Conservation (phyloP, 2,888 invertebrate species). For the Ectobius pallidus region DNA sequence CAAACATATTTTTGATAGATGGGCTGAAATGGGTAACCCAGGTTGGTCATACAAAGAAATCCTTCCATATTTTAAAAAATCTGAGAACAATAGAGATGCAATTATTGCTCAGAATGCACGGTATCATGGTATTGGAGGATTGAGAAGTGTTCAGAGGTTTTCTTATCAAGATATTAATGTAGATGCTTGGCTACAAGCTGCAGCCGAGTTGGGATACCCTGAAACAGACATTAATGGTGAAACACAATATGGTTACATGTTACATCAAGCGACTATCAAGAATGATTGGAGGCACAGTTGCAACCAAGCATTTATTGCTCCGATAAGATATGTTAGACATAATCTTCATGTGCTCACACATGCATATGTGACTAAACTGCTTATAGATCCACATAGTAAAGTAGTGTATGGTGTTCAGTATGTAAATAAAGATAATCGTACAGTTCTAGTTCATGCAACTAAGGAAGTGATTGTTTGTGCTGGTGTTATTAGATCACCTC, state of each 20-base stretch:
- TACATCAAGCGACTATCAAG: not conserved
- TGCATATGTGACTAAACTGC: not conserved
- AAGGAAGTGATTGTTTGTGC: conserved; percentile 11
- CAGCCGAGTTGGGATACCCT: not conserved
- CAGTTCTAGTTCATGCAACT: not conserved
- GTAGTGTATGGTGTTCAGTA: not conserved
- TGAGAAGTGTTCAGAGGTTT: conserved; percentile 2
- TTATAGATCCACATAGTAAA: conserved; percentile 1
- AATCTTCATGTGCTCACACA: conserved; percentile 17
- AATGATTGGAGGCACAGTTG: not conserved
- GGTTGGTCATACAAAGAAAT: conserved; percentile 16
- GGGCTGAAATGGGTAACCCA: not conserved
- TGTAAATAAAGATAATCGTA: not conserved
- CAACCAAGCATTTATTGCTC: conserved; percentile 9
- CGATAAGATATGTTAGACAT: not conserved
- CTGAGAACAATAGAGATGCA: conserved; percentile 11
- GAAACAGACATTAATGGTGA: not conserved
- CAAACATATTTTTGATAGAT: conserved; percentile 4
- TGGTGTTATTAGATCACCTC: conserved; percentile 51
- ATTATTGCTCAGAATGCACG: not conserved
- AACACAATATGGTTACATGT: not conserved
- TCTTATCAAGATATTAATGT: conserved; percentile 12
- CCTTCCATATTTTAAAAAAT: conserved; percentile 18
- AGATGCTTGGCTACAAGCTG: not conserved
- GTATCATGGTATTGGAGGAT: conserved; percentile 10